These are phyloP conservation scores for Aleiodes alternator DNA, from an alignment of 2,888 invertebrate genomes.

Conservation along the genomic window DNA sequence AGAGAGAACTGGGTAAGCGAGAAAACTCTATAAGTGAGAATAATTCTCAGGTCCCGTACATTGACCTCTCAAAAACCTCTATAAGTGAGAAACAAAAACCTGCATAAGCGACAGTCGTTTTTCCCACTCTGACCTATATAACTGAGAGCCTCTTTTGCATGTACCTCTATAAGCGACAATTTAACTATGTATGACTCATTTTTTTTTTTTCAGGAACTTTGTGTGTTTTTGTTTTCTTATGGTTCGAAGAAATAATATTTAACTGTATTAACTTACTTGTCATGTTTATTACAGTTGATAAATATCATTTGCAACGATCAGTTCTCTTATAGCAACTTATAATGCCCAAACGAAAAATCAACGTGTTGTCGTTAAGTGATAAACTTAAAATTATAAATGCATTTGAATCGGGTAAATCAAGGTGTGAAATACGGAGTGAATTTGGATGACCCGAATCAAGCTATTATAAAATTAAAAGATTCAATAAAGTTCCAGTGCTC, in stretches of 20 bases:
- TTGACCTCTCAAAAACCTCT: conserved; percentile 36
- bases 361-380: conserved; percentile 27
- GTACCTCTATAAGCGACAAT: conserved; percentile 9
- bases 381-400: conserved; percentile 5
- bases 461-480: too few relatives aligned
- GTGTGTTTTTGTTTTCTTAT: conserved; percentile 17
- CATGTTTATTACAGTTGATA: background rate
- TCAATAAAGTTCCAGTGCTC: too few relatives aligned
- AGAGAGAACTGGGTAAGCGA: too few relatives aligned
- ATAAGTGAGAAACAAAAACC: conserved; percentile 48
- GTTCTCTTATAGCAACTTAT: too few relatives aligned
- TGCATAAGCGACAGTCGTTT: conserved; percentile 44
- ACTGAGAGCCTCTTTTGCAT: conserved; percentile 23
- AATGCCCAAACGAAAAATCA: background rate
- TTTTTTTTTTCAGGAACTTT: background rate
- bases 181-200: background rate
- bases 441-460: too few relatives aligned
- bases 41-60: too few relatives aligned
- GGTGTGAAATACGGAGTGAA: background rate
- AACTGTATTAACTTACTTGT: background rate
- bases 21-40: too few relatives aligned
- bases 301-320: background rate
- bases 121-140: conserved; percentile 44
- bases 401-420: background rate
- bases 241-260: background rate